phyloP scores from a whole-genome alignment of 2,888 invertebrate genomes.

The Cremastobaeus sp. region DNA sequence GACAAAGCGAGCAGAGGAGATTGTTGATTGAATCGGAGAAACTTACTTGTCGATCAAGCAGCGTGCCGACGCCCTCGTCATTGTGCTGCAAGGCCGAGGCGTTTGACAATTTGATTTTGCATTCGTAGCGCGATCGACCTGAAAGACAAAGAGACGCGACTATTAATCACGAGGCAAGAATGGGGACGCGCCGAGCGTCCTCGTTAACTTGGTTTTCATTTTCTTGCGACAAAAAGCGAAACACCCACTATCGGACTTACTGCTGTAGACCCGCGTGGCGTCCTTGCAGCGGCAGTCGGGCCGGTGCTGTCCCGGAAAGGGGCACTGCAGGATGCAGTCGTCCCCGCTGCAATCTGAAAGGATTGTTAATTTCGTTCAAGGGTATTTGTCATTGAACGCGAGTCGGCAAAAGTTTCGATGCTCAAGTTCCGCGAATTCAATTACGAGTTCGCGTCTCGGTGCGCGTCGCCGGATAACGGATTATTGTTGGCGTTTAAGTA shows the following conservation, averaged over 20 bases:
- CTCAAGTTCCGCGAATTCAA: conserved; percentile 47
- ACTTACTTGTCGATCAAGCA: conserved; percentile 77
- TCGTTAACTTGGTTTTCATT: conserved; percentile 37
- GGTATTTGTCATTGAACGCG: conserved; percentile 47
- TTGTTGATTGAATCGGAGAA: conserved; percentile 24
- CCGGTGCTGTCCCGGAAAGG: conserved; percentile 75
- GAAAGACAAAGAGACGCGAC: conserved; percentile 67
- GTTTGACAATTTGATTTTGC: conserved; percentile 78
- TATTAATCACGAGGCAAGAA: conserved; percentile 50
- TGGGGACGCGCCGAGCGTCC: conserved; percentile 4
- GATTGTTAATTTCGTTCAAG: conserved; percentile 53
- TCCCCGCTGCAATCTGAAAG: conserved; percentile 77
- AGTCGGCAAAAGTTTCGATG: conserved; percentile 42
- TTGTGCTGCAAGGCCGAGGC: conserved; percentile 71
- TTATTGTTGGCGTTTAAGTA: conserved; percentile 48
- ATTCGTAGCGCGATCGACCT: conserved; percentile 83
- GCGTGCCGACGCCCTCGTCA: conserved; percentile 70
- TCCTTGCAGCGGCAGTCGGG: conserved; percentile 78
- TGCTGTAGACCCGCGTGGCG: conserved; percentile 75
- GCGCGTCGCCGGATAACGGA: conserved; percentile 36
- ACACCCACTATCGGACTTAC: conserved; percentile 72
- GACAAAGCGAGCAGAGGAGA: conserved; percentile 10
- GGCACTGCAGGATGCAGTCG: conserved; percentile 79
- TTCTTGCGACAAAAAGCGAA: conserved; percentile 48
- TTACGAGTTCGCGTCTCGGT: conserved; percentile 31